These are phyloP conservation scores for Fratercula arctica DNA, from an alignment of 2,797 vertebrate species.

Conservation along the genomic window DNA sequence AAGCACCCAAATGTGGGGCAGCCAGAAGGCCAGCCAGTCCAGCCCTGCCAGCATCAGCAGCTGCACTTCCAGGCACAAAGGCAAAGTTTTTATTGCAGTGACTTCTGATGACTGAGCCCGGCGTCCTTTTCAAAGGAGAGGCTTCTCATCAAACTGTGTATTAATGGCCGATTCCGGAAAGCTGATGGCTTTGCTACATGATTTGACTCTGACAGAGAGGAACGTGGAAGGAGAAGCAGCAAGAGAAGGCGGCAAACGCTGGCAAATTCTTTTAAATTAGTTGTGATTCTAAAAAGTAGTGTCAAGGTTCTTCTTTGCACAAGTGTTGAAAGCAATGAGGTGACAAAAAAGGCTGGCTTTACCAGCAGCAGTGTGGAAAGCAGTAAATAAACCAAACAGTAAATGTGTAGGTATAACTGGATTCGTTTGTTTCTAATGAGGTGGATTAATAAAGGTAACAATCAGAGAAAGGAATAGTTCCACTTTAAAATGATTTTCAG, in stretches of 20 bases:
- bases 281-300: not conserved
- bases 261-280: not conserved
- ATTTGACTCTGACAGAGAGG: not conserved
- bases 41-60: not conserved
- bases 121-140: not conserved
- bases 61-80: not conserved
- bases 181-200: not conserved
- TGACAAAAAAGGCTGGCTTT: not conserved
- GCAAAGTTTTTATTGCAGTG: not conserved
- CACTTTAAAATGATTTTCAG: not conserved
- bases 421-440: not conserved
- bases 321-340: not conserved
- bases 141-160: not conserved
- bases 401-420: not conserved
- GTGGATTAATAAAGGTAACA: not conserved
- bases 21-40: not conserved
- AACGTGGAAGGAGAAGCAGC: not conserved
- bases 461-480: not conserved
- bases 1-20: not conserved
- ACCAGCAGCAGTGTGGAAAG: not conserved
- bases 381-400: not conserved
- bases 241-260: not conserved
- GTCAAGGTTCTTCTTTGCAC: not conserved
- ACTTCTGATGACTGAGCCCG: not conserved
- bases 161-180: not conserved